Evolutionary conservation across 1,140 invertebrate species (phyloP), one percentile per base, ranked within the genome.

Genomic region (Drosophila simulans): DNA sequence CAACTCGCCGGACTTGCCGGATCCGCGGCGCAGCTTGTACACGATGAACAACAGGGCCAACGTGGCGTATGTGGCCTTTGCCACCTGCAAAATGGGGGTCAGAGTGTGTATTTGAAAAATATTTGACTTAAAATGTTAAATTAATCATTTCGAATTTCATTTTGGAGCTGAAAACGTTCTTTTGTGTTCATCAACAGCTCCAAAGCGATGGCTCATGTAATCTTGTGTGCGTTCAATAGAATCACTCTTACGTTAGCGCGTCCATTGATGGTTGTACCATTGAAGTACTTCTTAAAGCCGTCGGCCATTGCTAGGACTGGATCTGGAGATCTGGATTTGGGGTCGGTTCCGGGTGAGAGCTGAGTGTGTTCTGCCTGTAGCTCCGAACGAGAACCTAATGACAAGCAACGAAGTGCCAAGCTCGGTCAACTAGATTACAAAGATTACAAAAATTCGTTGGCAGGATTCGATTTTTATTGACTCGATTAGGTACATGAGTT

Each of bases 211-310:
- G 5, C 5, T 34, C 1, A 10, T 31, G 15, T 5, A 20, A 3
- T 7, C 8, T 31, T 0, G 27, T 31, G 27, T 22, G 20, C 20
- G 20, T 22, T 22, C 20, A 22, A 5, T 7, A 17, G 8, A 13
- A 25, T 8, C 27, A 10, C 4, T 7, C 85, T 89, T 56, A 90
- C 86, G 57, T 90, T 90, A n/a, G 86, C 86, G 1, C 86, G 82
- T 2, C 86, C 86, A 13, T 35, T 62, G 5, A 86, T 57, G 49
- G 86, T 90, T 52, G 55, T 70, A 54, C 76, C 74, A 46, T 90
- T 90, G 53, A 90, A 90, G 35, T 80, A 63, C 55, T 83, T 90
- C 55, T 83, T 83, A 22, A 90, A 83, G 35, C 84, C 84, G 0
- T 88, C 84, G 31, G 72, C 64, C 84, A 89, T 89, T n/a, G 68